phyloP scores from a whole-genome alignment of 2,113 vertebrate genomes.

The Zosterops lateralis region DNA sequence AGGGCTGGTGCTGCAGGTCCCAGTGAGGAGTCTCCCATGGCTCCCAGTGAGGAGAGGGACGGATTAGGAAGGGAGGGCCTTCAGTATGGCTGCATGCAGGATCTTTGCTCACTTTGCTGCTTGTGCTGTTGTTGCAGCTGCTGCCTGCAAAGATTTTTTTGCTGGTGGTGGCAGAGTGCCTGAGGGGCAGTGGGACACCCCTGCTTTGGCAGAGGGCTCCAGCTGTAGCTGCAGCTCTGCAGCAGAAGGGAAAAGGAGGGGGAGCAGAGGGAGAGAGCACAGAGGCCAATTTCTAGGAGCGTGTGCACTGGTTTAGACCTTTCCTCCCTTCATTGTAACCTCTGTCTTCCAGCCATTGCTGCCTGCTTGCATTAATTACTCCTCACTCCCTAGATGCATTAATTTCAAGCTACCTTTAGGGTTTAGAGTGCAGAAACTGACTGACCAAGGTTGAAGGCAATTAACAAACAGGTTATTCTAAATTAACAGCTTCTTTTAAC shows the following conservation, averaged over 20 bases:
- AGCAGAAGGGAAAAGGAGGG: slow-evolving; percentile 60
- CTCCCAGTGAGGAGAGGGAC: slow-evolving; percentile 20
- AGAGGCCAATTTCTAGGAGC: slow-evolving; percentile 57
- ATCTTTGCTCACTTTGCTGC: neutral
- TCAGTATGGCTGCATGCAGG: neutral
- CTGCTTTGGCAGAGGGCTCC: slow-evolving; percentile 71
- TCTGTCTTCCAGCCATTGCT: slow-evolving; percentile 75
- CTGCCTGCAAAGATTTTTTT: slow-evolving; percentile 63
- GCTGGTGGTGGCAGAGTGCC: slow-evolving; percentile 69
- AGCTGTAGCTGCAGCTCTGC: slow-evolving; percentile 44
- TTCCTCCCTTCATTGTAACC: slow-evolving; percentile 55
- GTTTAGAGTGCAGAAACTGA: slow-evolving; percentile 70
- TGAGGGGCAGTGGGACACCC: slow-evolving; percentile 76
- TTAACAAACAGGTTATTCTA: slow-evolving; percentile 79
- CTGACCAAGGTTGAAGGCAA: slow-evolving; percentile 79
- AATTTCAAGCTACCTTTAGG: slow-evolving; percentile 73
- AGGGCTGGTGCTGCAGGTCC: neutral
- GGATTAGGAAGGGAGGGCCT: slow-evolving; percentile 30
- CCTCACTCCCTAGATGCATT: slow-evolving; percentile 64
- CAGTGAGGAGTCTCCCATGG: slow-evolving; percentile 48
- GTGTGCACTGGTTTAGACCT: neutral
- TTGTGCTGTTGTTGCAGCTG: neutral
- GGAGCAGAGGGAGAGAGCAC: neutral
- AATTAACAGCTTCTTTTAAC: slow-evolving; percentile 70
- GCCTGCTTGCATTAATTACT: slow-evolving; percentile 80